Base-by-base conservation (phyloP, 2,113 vertebrate species). In the Trematomus loennbergii region DNA sequence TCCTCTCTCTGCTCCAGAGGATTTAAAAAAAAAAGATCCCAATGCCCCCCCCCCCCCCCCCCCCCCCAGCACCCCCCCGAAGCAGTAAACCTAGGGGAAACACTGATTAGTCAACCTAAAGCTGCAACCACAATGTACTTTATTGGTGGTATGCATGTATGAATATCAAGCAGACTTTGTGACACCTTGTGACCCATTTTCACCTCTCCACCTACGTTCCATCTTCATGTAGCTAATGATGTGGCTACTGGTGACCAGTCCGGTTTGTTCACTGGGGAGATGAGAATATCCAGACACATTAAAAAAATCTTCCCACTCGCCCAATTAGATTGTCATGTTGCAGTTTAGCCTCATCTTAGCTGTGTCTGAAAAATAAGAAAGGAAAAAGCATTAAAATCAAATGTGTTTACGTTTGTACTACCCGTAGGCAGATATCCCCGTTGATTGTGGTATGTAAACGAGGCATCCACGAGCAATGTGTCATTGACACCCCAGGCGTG, bases 201-300 rank as follows among this genome's bases (percentile, higher is more conserved):
- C 76, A 76, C 79, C 58, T 85, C 79, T 65, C 10, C 43, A 25
- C 60, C 73, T 17, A 20, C 17, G 46, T 33, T 72, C 75, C 50
- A 49, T 71, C 85, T 65, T 79, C 67, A 70, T 72, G 81, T 53
- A 48, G 86, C 86, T 91, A 93, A 91, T 92, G 90, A 94, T 89
- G 87, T 58, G 58, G 72, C 79, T 70, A 60, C 61, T 7, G 64
- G 79, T 76, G 75, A 69, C 65, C 84, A 59, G 70, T 72, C 45
- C 2, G 16, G 59, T 67, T 74, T n/a, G n/a, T 29, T 55, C 76
- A 75, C 68, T 54, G 17, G 52, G 16, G 55, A 80, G 78, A 72
- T 63, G 66, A 79, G 61, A 68, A 59, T 54, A 52, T 49, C 29
- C 25, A 54, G 50, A 78, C 16, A 15, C 48, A 52, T 70, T 60